Percentiles rank a stretch among this genome's conserved stretches.
phyloP scores from a whole-genome alignment of 92 coral and sea anemone genomes.

The Siderastrea siderea region DNA sequence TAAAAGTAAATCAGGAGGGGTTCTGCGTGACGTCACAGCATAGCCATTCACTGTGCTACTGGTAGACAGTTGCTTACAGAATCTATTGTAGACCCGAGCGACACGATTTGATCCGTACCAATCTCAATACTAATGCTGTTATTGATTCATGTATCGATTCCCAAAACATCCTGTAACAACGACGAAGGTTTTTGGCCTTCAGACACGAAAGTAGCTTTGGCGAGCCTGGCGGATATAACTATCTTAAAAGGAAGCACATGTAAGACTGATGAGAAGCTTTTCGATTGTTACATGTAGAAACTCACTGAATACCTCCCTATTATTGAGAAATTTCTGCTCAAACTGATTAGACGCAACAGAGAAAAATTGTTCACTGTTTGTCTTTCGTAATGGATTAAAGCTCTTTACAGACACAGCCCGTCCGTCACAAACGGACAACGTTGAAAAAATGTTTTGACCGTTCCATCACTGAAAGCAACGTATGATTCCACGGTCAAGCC shows the following conservation, averaged over 20 bases:
- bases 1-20: too few relatives aligned
- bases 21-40: too few relatives aligned
- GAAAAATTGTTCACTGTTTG: not conserved
- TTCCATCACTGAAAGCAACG: not conserved
- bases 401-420: not conserved
- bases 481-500: slow-evolving; percentile 23
- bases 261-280: not conserved
- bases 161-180: not conserved
- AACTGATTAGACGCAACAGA: slow-evolving; percentile 13
- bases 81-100: too few relatives aligned
- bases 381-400: not conserved
- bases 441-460: not conserved
- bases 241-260: not conserved
- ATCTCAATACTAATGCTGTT: not conserved
- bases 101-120: not conserved
- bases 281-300: slow-evolving; percentile 21
- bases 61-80: too few relatives aligned
- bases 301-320: slow-evolving; percentile 19
- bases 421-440: not conserved
- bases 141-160: slow-evolving; percentile 14
- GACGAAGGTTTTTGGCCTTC: slow-evolving; percentile 5
- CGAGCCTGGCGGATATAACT: not conserved
- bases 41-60: too few relatives aligned
- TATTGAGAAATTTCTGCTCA: slow-evolving; percentile 6
- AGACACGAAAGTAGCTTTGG: not conserved